These are phyloP conservation scores for Nysson spinosus DNA, from an alignment of 2,888 invertebrate genomes.

Conservation along the genomic window DNA sequence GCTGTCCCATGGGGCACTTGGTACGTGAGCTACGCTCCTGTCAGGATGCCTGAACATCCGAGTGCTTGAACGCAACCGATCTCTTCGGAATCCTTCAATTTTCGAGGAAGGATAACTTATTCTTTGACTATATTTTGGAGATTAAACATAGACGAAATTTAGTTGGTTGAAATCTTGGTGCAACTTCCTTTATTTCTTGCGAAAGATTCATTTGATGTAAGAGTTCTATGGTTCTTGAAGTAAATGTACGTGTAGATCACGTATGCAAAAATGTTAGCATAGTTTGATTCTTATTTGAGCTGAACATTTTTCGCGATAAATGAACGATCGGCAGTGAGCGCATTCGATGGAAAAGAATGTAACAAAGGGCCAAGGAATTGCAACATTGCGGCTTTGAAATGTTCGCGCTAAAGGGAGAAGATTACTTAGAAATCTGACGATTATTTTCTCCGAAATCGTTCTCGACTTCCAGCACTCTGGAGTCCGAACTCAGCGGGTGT, in stretches of 20 bases:
- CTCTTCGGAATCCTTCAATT: constrained; percentile 25
- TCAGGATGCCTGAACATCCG: no score
- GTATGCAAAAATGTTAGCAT: no score
- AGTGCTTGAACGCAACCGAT: constrained; percentile 38
- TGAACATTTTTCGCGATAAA: no score
- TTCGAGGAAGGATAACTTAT: constrained; percentile 19
- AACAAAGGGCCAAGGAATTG: no score
- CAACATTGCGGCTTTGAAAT: neutral
- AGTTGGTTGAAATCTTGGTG: no score
- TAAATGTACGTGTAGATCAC: no score
- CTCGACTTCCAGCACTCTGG: constrained; percentile 43
- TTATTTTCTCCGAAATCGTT: constrained; percentile 49
- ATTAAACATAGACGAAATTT: constrained; percentile 1
- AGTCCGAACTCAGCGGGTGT: constrained; percentile 55
- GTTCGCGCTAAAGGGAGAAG: constrained; percentile 2
- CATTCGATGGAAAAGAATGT: no score
- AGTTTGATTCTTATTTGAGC: no score
- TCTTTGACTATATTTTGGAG: neutral
- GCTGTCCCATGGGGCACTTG: constrained; percentile 40
- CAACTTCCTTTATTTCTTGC: no score
- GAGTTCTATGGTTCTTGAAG: no score
- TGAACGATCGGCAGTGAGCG: no score
- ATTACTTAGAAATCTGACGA: constrained; percentile 40
- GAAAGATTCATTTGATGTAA: no score
- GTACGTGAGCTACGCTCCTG: constrained; percentile 40